Conservation (phyloP, 1,140 invertebrate species). For the Dermatophagoides farinae region DNA sequence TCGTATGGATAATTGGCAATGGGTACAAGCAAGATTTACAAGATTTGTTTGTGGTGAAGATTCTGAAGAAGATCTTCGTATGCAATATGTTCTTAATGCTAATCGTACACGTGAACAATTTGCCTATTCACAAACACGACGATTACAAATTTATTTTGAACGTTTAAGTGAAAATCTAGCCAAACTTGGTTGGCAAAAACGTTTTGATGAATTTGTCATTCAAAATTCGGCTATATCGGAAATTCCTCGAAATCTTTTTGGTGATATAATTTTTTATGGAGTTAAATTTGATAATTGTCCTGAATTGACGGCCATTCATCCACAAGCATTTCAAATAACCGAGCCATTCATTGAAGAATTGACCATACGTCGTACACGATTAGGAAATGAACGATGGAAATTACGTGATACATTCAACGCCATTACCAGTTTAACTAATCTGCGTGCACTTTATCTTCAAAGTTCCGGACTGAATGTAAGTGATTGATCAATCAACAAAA, state of each 20-base stretch:
- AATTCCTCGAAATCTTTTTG: conserved; percentile 6
- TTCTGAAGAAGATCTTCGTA: background rate
- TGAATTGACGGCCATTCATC: conserved; percentile 8
- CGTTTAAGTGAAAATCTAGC: conserved; percentile 1
- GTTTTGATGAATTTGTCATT: conserved; percentile 10
- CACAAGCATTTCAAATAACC: conserved; percentile 3
- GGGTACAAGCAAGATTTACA: conserved; percentile 8
- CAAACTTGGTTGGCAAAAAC: conserved; percentile 10
- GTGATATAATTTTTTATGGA: conserved; percentile 9
- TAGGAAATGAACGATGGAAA: conserved; percentile 9
- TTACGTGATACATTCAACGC: conserved; percentile 6
- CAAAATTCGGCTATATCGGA: conserved; percentile 7
- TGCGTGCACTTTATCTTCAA: conserved; percentile 5
- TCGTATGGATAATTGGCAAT: conserved; percentile 9
- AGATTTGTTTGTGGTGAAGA: conserved; percentile 5
- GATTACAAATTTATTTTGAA: conserved; percentile 10
- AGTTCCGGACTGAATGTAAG: conserved; percentile 6
- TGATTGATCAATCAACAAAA: background rate
- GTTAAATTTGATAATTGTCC: conserved; percentile 11
- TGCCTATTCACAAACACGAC: background rate
- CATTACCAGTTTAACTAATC: conserved; percentile 10
- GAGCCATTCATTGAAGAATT: conserved; percentile 9
- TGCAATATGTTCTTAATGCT: background rate
- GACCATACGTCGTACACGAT: background rate
- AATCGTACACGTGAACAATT: conserved; percentile 11